Conservation (phyloP, 2,797 vertebrate genomes). For the Pyrocephalus nanus region DNA sequence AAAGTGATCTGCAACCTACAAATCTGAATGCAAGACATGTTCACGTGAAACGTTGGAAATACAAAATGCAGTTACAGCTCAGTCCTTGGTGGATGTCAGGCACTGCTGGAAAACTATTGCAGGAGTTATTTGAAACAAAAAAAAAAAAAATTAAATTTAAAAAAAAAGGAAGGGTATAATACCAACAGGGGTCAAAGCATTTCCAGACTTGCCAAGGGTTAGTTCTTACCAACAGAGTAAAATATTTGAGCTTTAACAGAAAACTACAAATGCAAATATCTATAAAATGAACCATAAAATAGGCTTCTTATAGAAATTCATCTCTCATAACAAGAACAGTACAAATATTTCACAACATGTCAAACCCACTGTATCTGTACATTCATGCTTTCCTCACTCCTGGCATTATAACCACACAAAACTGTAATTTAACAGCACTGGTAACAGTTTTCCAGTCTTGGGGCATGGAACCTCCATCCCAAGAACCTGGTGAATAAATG, state of each 20-base stretch:
- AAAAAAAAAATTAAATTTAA: not conserved
- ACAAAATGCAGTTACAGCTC: not conserved
- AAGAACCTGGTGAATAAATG: not conserved
- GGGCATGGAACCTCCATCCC: not conserved
- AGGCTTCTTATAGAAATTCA: not conserved
- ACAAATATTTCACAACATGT: slow-evolving; percentile 11
- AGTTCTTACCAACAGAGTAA: not conserved
- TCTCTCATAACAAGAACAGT: not conserved
- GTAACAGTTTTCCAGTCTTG: not conserved
- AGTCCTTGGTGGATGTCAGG: not conserved
- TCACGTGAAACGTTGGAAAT: not conserved
- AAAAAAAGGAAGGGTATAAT: not conserved
- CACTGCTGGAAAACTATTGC: not conserved
- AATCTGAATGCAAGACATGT: slow-evolving; percentile 35
- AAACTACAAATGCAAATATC: not conserved
- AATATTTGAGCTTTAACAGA: not conserved
- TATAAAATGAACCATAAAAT: slow-evolving; percentile 7
- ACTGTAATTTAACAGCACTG: not conserved
- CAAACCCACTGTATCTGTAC: not conserved
- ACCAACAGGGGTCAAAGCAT: not conserved
- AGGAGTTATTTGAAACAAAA: not conserved
- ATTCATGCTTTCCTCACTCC: not conserved
- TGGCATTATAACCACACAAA: not conserved
- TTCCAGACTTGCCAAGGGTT: not conserved
- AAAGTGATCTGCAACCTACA: not conserved